Conservation (phyloP, 2,888 invertebrate genomes). For the Syritta pipiens region DNA sequence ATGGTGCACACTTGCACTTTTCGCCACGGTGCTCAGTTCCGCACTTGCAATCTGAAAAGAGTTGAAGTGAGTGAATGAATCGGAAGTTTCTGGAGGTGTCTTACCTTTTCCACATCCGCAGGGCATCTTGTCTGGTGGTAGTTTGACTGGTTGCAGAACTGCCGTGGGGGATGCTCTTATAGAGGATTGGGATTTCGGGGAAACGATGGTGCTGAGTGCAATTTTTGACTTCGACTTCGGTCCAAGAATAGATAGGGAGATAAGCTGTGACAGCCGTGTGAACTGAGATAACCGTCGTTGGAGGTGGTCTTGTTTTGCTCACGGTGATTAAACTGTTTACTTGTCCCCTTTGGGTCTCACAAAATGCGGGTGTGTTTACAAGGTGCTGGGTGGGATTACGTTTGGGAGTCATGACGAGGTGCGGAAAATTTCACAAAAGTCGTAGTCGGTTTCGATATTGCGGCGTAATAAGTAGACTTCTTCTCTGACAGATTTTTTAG, state of each 20-base stretch:
- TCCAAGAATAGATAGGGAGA: background rate
- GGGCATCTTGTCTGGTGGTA: conserved; percentile 5
- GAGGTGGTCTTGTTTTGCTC: no score
- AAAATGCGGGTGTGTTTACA: no score
- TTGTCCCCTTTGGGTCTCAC: no score
- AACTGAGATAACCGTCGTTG: background rate
- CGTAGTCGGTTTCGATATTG: no score
- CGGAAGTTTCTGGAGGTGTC: background rate
- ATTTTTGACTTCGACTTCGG: background rate
- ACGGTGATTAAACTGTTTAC: no score
- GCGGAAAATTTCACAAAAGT: no score
- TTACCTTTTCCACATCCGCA: conserved; percentile 30
- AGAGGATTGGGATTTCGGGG: background rate
- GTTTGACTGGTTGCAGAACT: background rate
- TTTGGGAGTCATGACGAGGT: no score
- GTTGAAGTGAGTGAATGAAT: no score
- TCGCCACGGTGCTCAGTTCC: conserved; percentile 10
- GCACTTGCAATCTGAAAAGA: conserved; percentile 11
- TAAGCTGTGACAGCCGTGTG: background rate
- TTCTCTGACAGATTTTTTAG: no score
- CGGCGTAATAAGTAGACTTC: no score
- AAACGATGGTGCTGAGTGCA: conserved; percentile 24
- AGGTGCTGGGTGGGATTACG: no score
- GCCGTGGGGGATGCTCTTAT: background rate
- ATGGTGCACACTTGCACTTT: conserved; percentile 8